These are phyloP conservation scores for Phataginus tricuspis DNA, from an alignment of 2,797 vertebrate genomes.

Conservation along the genomic window DNA sequence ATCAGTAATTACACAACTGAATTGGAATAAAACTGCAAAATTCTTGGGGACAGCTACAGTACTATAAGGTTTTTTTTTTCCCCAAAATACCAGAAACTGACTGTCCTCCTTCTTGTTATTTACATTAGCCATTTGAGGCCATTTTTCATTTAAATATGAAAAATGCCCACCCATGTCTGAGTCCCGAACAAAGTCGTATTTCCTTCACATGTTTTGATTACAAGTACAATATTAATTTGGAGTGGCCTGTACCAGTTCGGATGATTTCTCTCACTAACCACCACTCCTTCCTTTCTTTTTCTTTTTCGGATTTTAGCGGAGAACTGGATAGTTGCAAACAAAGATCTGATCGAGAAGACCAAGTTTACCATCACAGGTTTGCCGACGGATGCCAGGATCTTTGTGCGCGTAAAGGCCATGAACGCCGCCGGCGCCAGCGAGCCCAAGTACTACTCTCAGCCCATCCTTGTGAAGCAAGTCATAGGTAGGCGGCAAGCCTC, in stretches of 20 bases:
- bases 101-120: not conserved
- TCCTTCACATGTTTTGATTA: not conserved
- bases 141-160: conserved; percentile 53
- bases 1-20: not conserved
- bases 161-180: not conserved
- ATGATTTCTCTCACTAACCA: conserved; percentile 27
- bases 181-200: not conserved
- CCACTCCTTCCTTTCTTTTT: not conserved
- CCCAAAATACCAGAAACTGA: not conserved
- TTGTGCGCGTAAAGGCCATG: conserved; percentile 95
- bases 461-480: conserved; percentile 96
- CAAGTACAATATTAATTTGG: not conserved
- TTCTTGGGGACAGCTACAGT: not conserved
- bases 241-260: not conserved
- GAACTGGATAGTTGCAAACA: conserved; percentile 93
- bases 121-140: not conserved
- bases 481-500: conserved; percentile 89
- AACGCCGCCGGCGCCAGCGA: conserved; percentile 94
- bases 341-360: conserved; percentile 94
- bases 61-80: not conserved
- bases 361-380: conserved; percentile 94
- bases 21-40: not conserved
- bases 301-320: conserved; percentile 86
- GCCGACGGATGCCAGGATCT: conserved; percentile 91
- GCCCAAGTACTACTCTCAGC: conserved; percentile 92